Evolutionary conservation across 2,797 vertebrate genomes (phyloP).

Genomic region (Helarctos malayanus): DNA sequence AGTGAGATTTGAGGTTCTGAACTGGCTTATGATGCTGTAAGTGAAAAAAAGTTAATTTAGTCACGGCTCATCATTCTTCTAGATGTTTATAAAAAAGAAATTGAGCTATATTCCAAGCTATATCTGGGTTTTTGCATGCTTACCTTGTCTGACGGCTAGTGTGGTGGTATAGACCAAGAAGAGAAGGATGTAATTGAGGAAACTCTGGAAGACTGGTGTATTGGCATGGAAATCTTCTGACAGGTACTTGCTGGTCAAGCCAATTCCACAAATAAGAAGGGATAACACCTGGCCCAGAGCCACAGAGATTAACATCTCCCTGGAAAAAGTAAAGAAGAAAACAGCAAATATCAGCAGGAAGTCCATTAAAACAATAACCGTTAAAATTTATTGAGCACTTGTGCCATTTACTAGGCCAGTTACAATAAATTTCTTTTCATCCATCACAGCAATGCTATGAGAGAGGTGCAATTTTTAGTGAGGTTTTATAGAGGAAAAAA

Average conservation of each 20-base stretch:
- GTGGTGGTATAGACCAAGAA: conserved; percentile 98
- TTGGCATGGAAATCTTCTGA: conserved; percentile 97
- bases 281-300: conserved; percentile 96
- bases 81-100: neutral
- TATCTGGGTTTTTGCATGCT: conserved; percentile 62
- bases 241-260: conserved; percentile 97
- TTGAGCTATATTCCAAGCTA: neutral
- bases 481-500: neutral
- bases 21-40: neutral
- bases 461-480: neutral
- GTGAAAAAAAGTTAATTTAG: neutral
- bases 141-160: conserved; percentile 97
- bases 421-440: neutral
- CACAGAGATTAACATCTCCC: conserved; percentile 96
- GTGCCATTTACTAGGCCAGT: neutral
- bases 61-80: neutral
- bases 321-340: conserved; percentile 87
- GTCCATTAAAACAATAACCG: neutral
- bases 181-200: conserved; percentile 97
- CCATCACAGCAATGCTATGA: neutral
- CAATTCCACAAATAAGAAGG: conserved; percentile 96
- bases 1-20: conserved; percentile 6
- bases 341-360: conserved; percentile 67
- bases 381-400: neutral
- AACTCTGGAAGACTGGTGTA: conserved; percentile 98